Base-by-base conservation (phyloP, 2,888 invertebrate species). In the Unio delphinus region DNA sequence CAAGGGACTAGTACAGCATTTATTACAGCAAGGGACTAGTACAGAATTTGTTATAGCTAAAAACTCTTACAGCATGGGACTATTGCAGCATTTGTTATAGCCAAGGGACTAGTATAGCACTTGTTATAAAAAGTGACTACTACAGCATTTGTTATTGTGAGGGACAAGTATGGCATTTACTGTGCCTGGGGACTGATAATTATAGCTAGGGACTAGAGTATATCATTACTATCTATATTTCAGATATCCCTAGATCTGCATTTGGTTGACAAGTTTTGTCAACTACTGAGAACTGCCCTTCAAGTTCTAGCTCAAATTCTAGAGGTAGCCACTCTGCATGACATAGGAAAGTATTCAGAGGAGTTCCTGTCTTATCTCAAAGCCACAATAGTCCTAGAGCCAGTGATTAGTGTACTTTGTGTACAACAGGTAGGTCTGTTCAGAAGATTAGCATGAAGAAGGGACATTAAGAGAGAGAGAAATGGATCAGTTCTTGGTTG, bases 341-440 rank as follows among this genome's bases (percentile, higher is more conserved):
- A 96, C 89, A 93, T 94, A 55, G 94, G 94, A 1, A 91, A 92
- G 64, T 92, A 94, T 64, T 94, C 95, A 0, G 96, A 96, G 90
- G 96, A 96, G 90, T 91, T 96, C 23, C 91, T 96, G 1, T 92
- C 92, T 80, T 96, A 95, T 86, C 91, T 95, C 11, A 93, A 94
- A 83, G 92, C 93, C 0, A 93, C 94, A 3, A 93, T 96, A 87
- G 91, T 92, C 17, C 86, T 95, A 57, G 94, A 94, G 68, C 93
- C 95, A 0, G 93, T 93, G 1, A 90, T 91, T 7, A 93, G 95
- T 0, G 93, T 96, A 0, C 92, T 93, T 72, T 95, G 95, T 88
- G 94, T 96, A 0, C 94, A 95, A 57, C 95, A 95, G 88, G 91
- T 95, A 78, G 65, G 72, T 65, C 28, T 45, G 45, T 45, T 45